Evolutionary conservation across 2,797 vertebrate genomes (phyloP), one percentile per base, ranked within the genome.

Genomic region (Muraenolepis orangiensis): DNA sequence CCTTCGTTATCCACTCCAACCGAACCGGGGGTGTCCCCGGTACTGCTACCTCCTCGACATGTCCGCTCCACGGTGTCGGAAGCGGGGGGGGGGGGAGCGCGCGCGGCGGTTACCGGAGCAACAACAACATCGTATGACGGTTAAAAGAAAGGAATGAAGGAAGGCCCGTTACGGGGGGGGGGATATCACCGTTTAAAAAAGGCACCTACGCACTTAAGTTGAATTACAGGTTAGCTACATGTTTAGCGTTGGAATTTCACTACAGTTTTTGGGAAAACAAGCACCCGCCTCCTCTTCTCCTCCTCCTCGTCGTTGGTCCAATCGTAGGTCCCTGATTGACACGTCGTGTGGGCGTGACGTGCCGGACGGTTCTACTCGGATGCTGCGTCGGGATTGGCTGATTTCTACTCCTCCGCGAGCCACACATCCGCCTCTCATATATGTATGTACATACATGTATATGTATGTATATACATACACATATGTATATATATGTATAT

Each of bases 221-320:
- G 26, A 81, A 77, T 87, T 85, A 88, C 84, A 90, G 86, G 81
- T 90, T 90, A 90, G 89, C 92, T 92, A 92, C 82, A 93, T 93
- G 90, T 88, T 93, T 92, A 91, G 93, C 93, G 85, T 86, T 89
- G 92, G 91, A 93, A 94, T 93, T 91, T 93, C 91, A 82, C 88
- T 82, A 84, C 82, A 84, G n/a, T n/a, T 83, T 84, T 64, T 86
- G 72, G 84, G n/a, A n/a, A 84, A 76, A 71, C 18, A 86, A 88
- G 83, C 66, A 91, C 91, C 87, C 75, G 90, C 86, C 75, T 82
- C 67, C 76, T 83, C 80, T 83, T n/a, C 71, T 32, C 14, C n/a
- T n/a, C 86, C 75, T 82, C 67, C 76, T 83, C 80, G 82, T n/a
- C 71, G n/a, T 32, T 12, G 29, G 4, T 0, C 91, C 91, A 93